These are phyloP conservation scores for Calliphora vicina DNA, from an alignment of 1,140 invertebrate genomes.

Conservation along the genomic window DNA sequence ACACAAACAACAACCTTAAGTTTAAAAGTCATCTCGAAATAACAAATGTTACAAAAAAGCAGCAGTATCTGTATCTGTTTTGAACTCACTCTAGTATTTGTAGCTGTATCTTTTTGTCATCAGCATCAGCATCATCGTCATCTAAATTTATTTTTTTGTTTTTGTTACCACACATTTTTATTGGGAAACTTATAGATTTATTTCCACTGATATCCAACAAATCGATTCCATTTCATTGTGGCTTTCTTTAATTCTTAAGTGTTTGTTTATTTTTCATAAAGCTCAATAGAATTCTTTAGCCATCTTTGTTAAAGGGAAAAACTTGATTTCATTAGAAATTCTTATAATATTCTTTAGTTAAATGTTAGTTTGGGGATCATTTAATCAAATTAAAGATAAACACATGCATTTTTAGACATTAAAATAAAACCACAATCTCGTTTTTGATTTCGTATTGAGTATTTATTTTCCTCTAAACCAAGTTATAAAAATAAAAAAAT, in stretches of 20 bases:
- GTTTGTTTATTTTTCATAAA: background rate
- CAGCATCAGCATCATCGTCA: background rate
- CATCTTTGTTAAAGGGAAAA: too few relatives aligned
- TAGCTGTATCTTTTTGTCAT: background rate
- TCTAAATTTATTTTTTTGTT: background rate
- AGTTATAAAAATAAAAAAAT: background rate
- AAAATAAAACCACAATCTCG: background rate
- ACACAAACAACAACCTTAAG: background rate
- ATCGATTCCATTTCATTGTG: background rate
- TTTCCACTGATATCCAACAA: background rate
- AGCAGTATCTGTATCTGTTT: too few relatives aligned
- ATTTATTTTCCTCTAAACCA: background rate
- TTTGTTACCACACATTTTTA: background rate
- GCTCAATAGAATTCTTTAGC: too few relatives aligned
- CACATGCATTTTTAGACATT: too few relatives aligned
- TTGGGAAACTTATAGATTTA: slow-evolving; percentile 1
- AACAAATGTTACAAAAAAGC: too few relatives aligned
- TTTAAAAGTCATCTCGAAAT: background rate
- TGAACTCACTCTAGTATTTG: background rate
- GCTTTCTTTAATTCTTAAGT: background rate
- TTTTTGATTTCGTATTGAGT: background rate
- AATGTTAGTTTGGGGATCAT: too few relatives aligned
- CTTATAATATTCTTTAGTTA: too few relatives aligned
- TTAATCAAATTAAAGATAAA: too few relatives aligned
- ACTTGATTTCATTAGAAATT: too few relatives aligned